phyloP scores from a whole-genome alignment of 2,888 invertebrate genomes.

The Standfussiana lucernea region DNA sequence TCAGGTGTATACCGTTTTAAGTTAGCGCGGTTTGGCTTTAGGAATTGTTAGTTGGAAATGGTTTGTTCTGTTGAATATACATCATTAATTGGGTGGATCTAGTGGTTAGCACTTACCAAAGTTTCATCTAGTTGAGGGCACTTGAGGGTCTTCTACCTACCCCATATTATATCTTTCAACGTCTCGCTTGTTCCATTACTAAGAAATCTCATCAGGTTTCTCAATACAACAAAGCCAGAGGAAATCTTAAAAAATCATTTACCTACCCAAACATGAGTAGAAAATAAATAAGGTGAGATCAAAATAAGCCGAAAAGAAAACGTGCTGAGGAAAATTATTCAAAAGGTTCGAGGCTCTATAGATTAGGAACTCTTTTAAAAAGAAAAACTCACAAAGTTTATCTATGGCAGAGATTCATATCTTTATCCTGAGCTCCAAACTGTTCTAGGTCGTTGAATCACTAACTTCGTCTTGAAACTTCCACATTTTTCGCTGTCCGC shows the following conservation, averaged over 20 bases:
- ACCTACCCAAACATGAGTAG: slow-evolving; percentile 32
- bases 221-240: slow-evolving; percentile 18
- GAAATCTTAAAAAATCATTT: slow-evolving; percentile 39
- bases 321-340: slow-evolving; percentile 61
- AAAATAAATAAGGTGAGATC: slow-evolving; percentile 59
- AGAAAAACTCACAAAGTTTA: slow-evolving; percentile 60
- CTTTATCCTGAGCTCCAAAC: slow-evolving; percentile 57
- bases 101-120: background rate
- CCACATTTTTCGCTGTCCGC: slow-evolving; percentile 55
- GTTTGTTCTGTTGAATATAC: background rate
- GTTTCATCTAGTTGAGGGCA: too few relatives aligned
- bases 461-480: slow-evolving; percentile 56
- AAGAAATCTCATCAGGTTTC: slow-evolving; percentile 1
- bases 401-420: slow-evolving; percentile 62
- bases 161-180: background rate
- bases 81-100: background rate
- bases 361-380: slow-evolving; percentile 60
- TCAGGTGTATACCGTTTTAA: slow-evolving; percentile 8
- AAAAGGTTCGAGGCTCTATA: slow-evolving; percentile 57
- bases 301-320: slow-evolving; percentile 50
- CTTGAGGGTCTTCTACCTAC: background rate
- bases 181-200: slow-evolving; percentile 4
- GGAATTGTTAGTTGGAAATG: background rate
- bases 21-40: background rate
- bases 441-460: slow-evolving; percentile 60